Evolutionary conservation across 2,113 vertebrate genomes (phyloP), one percentile per base, ranked within the genome.

Genomic region (Hyla sarda): DNA sequence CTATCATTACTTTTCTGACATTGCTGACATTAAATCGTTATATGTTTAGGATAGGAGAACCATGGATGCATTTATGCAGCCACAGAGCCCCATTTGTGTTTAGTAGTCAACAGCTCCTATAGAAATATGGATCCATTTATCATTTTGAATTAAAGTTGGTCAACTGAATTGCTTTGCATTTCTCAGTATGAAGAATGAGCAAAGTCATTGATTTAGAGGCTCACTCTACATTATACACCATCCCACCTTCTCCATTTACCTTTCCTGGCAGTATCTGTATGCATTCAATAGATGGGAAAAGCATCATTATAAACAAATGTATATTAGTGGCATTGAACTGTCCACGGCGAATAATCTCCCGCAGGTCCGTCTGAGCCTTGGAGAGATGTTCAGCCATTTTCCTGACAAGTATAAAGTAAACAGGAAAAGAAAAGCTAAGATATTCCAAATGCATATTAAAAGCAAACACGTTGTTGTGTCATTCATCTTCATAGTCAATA

Each of bases 21-120:
- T 84, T 34, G 47, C 82, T 76, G 82, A 76, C 84, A 54, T 79
- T 1, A 86, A 86, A 81, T 86, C 76, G 58, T 72, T 81, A 84
- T 17, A 85, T 41, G 65, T 73, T 45, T 72, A 65, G 58, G 58
- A 73, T 30, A 60, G 83, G 37, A 75, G 83, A 54, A 84, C 72
- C 54, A 76, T 32, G 12, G 25, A 80, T 86, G 84, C 76, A 80
- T 86, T 58, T 86, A 86, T 54, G 32, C 76, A 72, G 77, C 76
- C 50, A 54, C 65, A 28, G 21, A 81, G 52, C 48, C 62, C 58
- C 56, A 67, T 28, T 67, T 23, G 45, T 85, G 28, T 85, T 78
- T 65, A 48, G 41, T 52, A 85, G 45, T 34, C 62, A 58, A 79
- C 62, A 72, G 84, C 50, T 47, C 60, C 14, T 58, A 86, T 72